Percentiles rank a stretch among this genome's conserved stretches.
Evolutionary conservation across 2,888 invertebrate species (phyloP).

Genomic region (Torymus aiolomorphi): DNA sequence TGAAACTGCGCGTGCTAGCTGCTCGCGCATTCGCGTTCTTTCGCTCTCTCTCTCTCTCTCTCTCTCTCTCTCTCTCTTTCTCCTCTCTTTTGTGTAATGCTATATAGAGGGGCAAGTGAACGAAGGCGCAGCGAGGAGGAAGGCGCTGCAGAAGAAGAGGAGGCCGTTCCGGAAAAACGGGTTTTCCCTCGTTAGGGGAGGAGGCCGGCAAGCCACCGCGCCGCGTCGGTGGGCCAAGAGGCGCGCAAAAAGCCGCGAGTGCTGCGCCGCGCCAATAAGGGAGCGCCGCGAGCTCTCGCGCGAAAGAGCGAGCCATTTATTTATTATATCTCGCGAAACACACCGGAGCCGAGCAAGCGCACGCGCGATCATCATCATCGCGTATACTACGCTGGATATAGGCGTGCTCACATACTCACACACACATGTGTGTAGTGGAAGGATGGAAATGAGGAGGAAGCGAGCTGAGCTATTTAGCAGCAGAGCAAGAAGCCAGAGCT

Average conservation of each 20-base stretch:
- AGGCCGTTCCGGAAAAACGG: conserved; percentile 45
- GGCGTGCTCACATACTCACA: neutral
- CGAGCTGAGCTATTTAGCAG: conserved; percentile 56
- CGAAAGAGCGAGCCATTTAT: conserved; percentile 44
- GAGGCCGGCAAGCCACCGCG: neutral
- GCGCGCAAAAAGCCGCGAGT: conserved; percentile 17
- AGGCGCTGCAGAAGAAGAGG: neutral
- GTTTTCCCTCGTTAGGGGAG: conserved; percentile 51
- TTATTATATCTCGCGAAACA: conserved; percentile 37
- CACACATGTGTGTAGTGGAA: neutral
- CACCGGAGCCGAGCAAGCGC: neutral
- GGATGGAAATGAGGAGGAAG: conserved; percentile 50
- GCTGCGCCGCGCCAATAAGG: conserved; percentile 6
- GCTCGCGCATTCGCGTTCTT: neutral
- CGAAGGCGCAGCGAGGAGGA: neutral
- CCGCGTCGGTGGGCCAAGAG: conserved; percentile 24
- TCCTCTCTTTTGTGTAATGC: conserved; percentile 8
- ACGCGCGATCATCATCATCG: conserved; percentile 6
- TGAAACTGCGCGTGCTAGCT: neutral
- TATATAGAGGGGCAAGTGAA: neutral
- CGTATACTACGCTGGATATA: neutral
- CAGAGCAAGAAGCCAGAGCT: conserved; percentile 2
- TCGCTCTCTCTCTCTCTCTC: no score
- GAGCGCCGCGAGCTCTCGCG: neutral
- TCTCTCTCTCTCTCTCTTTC: conserved; percentile 11